Evolutionary conservation across 1,140 invertebrate species (phyloP), one percentile per base, ranked within the genome.

Genomic region (Procambarus clarkii): DNA sequence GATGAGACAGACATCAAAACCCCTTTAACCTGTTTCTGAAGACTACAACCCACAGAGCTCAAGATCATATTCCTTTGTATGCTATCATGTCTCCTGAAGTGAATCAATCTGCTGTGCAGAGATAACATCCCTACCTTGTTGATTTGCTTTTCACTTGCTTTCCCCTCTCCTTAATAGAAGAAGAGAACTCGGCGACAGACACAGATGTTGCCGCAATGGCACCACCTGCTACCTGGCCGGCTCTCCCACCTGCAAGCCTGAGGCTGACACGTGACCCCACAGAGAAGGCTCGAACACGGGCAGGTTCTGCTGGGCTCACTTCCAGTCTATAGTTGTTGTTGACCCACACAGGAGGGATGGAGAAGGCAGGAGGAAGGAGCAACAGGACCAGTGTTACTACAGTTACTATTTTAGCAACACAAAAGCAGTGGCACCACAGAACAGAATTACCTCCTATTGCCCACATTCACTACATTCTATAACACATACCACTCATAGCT

Each of bases 221-320:
- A 69, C 87, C 91, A 80, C 85, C 76, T 80, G 84, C 69, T 78
- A 78, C 85, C 54, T 80, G 60, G 69, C 86, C 92, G 64, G 77
- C 86, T 81, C 86, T 82, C 60, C 83, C 84, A 76, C 87, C 91
- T 74, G 81, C 91, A 34, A 93, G 87, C 77, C 91, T 92, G 64
- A 93, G 92, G 50, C 88, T 79, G 84, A 93, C 88, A n/a, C 92
- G 86, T 50, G 92, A 93, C 45, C 92, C 92, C 58, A 93, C 86
- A 86, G 92, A 93, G 92, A 93, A 93, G 85, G 92, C 92, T 81
- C 92, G 89, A 54, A 91, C 91, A 83, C 92, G 92, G 83, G 92
- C 86, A 54, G 91, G 90, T 76, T 93, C 92, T 46, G 86, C 86
- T 54, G 86, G 87, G 77, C 79, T 88, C 69, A 92, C 86, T 77